A percentile compares a stretch with the other conserved stretches of the same genome.
Evolutionary conservation across 1,140 invertebrate species (phyloP).

Genomic region (Meloidogyne hapla): DNA sequence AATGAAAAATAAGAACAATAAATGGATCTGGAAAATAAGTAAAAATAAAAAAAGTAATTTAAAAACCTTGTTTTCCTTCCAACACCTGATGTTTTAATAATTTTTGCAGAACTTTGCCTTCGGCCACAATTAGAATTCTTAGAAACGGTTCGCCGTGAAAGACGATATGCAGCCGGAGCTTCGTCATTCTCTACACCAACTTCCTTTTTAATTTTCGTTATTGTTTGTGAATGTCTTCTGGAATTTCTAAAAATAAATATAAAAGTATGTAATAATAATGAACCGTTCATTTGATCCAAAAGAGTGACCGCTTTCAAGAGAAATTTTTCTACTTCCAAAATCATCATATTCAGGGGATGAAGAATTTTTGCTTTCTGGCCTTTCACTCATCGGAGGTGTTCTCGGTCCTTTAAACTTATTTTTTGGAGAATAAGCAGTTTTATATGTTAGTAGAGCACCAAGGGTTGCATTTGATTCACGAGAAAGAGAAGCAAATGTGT

Average conservation of each 20-base stretch:
- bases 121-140: neutral
- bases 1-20: too few species aligned
- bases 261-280: neutral
- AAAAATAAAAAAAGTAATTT: neutral
- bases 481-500: constrained; percentile 13
- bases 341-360: neutral
- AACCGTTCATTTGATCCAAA: neutral
- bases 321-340: neutral
- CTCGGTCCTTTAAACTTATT: neutral
- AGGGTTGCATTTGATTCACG: neutral
- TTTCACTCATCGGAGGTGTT: neutral
- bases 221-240: neutral
- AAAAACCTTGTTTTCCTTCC: neutral
- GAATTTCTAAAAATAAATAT: neutral
- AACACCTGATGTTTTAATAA: neutral
- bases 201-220: neutral
- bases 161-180: constrained; percentile 16
- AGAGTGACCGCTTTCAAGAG: neutral
- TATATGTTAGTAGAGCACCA: neutral
- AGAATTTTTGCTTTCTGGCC: neutral
- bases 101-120: neutral
- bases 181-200: neutral
- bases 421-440: neutral
- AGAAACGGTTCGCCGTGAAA: neutral
- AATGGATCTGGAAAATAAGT: too few species aligned